Base-by-base conservation (phyloP, 35 echinoderm and acorn worm species). In the Heliocidaris erythrogramma region DNA sequence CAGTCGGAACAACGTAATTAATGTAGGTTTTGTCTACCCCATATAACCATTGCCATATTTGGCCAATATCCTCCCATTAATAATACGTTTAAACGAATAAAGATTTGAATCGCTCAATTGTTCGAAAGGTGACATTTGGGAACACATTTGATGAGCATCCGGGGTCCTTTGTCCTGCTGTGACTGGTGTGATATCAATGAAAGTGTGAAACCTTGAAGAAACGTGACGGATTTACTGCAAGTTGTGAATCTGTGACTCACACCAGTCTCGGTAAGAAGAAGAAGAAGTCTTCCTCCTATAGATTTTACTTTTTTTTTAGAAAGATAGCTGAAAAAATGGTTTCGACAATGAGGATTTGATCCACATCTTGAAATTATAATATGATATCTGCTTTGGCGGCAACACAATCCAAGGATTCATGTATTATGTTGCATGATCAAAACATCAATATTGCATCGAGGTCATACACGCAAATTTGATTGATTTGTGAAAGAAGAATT, bases 181-280 rank as follows among this genome's bases (percentile, higher is more conserved):
- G 65, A 78, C 65, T n/a, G 65, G 65, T 78, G 7, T 78, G 27
- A 69, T 24, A 16, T 69, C 61, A 69, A 24, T 69, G 1, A 69
- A 69, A 69, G 24, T 69, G 65, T 27, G 65, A 78, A 78, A 78
- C 65, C 65, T 78, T 78, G 65, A 78, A 78, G 65, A 78, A n/a
- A 78, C 65, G 65, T 78, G 65, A 78, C 65, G 8, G 65, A 78
- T 78, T 78, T 27, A 78, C 24, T 5, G 21, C 7, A n/a, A n/a
- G 18, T 10, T 56, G 52, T 56, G 52, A 13, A 56, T 14, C 0
- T 52, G 14, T 69, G 60, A 69, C 60, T 69, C 60, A 69, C 17
- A 69, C 60, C 60, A 69, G 17, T 69, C 16, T 69, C 16, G 21
- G 17, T 18, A 24, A 21, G 17, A 69, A 27, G 17, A 69, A 1